These are phyloP conservation scores for Drosophila paranaensis DNA, from an alignment of 2,888 invertebrate species.

Conservation along the genomic window DNA sequence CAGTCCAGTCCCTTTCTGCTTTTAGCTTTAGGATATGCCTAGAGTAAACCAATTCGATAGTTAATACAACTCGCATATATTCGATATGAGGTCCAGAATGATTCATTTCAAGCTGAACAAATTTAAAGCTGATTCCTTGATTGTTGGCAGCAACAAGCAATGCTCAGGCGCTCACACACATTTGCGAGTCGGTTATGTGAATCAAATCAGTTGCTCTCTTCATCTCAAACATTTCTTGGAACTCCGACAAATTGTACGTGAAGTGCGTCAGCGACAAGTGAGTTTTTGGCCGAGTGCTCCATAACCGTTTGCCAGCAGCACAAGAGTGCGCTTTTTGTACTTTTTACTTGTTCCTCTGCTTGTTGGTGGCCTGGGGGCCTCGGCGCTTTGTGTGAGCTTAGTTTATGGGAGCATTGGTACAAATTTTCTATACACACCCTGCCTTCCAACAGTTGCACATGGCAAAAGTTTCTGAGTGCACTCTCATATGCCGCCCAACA, in stretches of 20 bases:
- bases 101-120: background rate
- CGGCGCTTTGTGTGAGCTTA: conserved; percentile 31
- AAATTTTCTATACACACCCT: conserved; percentile 33
- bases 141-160: background rate
- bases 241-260: background rate
- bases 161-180: too few relatives aligned
- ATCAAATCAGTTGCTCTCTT: conserved; percentile 8
- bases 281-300: conserved; percentile 4
- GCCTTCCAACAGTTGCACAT: conserved; percentile 61
- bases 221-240: conserved; percentile 2
- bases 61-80: too few relatives aligned
- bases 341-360: conserved; percentile 6
- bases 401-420: conserved; percentile 29
- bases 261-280: conserved; percentile 10
- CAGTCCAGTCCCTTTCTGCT: background rate
- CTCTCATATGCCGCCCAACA: conserved; percentile 1
- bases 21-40: background rate
- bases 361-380: conserved; percentile 25
- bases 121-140: background rate
- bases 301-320: conserved; percentile 22
- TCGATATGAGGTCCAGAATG: background rate
- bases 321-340: conserved; percentile 1
- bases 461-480: conserved; percentile 54
- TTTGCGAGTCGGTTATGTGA: background rate
- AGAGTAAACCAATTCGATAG: background rate